phyloP scores from a whole-genome alignment of 2,113 vertebrate species.

The Tonatia bakeri region DNA sequence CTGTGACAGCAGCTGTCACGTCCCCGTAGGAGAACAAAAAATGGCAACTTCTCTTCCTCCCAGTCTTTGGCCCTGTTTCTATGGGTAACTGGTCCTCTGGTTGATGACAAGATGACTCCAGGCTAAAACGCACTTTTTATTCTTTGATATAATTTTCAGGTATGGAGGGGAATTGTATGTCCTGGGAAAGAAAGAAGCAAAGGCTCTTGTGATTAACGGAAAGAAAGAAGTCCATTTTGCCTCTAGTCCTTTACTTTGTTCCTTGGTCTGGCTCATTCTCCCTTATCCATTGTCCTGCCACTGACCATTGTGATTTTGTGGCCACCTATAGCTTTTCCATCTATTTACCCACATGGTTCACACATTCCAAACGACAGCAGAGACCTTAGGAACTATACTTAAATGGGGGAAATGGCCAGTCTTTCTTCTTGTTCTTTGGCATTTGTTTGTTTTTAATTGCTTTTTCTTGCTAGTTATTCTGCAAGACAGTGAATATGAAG shows the following conservation, averaged over 20 bases:
- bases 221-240: background rate
- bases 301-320: background rate
- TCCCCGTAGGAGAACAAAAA: background rate
- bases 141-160: background rate
- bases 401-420: background rate
- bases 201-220: background rate
- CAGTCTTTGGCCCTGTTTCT: background rate
- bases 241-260: background rate
- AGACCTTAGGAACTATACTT: background rate
- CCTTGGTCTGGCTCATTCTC: background rate
- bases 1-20: background rate
- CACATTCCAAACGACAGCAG: background rate
- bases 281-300: background rate
- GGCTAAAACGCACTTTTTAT: background rate
- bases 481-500: background rate
- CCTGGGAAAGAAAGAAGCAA: background rate
- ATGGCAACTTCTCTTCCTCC: background rate
- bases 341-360: background rate
- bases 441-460: slow-evolving; percentile 28
- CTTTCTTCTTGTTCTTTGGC: background rate
- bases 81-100: background rate
- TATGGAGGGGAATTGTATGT: background rate
- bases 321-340: slow-evolving; percentile 10
- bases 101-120: background rate
- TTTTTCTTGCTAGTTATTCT: background rate